A percentile compares a stretch with the other conserved stretches of the same genome.
phyloP scores from a whole-genome alignment of 2,888 invertebrate genomes.

The Kuschelorhynchus macadamiae region DNA sequence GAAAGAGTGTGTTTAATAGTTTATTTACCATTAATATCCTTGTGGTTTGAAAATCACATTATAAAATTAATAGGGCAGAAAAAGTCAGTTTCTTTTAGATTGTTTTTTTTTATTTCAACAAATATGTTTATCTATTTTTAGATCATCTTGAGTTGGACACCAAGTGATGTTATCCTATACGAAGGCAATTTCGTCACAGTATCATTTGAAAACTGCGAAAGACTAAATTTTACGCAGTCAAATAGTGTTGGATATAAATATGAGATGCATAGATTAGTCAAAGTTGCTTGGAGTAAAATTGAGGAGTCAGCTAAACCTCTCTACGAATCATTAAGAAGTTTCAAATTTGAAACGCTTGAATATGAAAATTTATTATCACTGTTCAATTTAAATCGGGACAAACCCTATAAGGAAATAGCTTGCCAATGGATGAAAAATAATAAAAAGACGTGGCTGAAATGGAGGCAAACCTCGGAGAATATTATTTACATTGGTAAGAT shows the following conservation, averaged over 20 bases:
- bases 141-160: slow-evolving; percentile 78
- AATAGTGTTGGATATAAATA: slow-evolving; percentile 73
- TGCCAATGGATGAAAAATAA: slow-evolving; percentile 78
- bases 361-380: slow-evolving; percentile 66
- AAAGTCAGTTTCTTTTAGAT: no score
- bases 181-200: slow-evolving; percentile 71
- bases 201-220: slow-evolving; percentile 76
- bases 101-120: no score
- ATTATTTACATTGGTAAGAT: slow-evolving; percentile 48
- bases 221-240: slow-evolving; percentile 59
- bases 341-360: slow-evolving; percentile 70
- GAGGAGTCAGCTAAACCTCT: slow-evolving; percentile 70
- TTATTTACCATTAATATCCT: no score
- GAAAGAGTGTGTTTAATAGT: no score
- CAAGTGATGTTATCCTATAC: slow-evolving; percentile 74
- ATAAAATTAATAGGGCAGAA: no score
- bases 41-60: no score
- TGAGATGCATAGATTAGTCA: slow-evolving; percentile 78
- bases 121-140: slow-evolving; percentile 13
- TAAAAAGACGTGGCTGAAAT: slow-evolving; percentile 67
- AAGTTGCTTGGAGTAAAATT: slow-evolving; percentile 76
- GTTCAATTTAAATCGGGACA: slow-evolving; percentile 49
- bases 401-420: slow-evolving; percentile 68
- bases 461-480: slow-evolving; percentile 64
- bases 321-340: slow-evolving; percentile 70